Base-by-base conservation (phyloP, 2,888 invertebrate genomes). In the Lepeophtheirus nordmannii region DNA sequence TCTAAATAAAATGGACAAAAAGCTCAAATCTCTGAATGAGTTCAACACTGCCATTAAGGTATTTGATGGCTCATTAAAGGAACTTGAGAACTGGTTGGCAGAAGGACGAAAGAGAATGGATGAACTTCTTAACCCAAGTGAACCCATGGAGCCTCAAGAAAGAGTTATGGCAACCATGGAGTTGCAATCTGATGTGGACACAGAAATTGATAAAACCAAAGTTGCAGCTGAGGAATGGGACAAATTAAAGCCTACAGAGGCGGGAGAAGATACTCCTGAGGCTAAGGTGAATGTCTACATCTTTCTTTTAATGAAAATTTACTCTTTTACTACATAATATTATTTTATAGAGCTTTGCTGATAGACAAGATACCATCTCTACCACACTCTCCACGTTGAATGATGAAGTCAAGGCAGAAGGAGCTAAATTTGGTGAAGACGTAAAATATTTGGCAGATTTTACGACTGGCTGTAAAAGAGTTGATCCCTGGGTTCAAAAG, bases 391-490 rank as follows among this genome's bases (percentile, higher is more conserved):
- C 53, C 14, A n/a, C n/a, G n/a, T 3, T 46, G n/a, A 46, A 46
- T 17, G 53, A 46, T 30, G 64, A 66, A 46, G 66, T 60, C 11
- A 59, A 60, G 11, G 22, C 20, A 17, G 60, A 66, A 23, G 59
- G 38, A 10, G 59, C 59, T 20, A 66, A 66, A 46, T 66, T 60
- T 60, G 66, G 66, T 9, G 66, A 66, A n/a, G 66, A 66, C 41
- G 60, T 66, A 22, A 66, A 66, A 61, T 41, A 66, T 23, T 22
- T 66, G 66, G 66, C 66, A 7, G 66, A 66, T 14, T 66, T 66
- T 46, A 66, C 60, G 9, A 20, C 37, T n/a, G 46, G 60, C 41
- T 20, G 20, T 39, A 66, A 66, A 23, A 38, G 40, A 23, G 58
- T 66, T 17, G 66, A 66, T 17, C 66, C 66, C 11, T 66, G 66